Percentiles rank a stretch among this genome's conserved stretches.
Evolutionary conservation across 2,797 vertebrate species (phyloP).

Genomic region (Gallinago solitaria): DNA sequence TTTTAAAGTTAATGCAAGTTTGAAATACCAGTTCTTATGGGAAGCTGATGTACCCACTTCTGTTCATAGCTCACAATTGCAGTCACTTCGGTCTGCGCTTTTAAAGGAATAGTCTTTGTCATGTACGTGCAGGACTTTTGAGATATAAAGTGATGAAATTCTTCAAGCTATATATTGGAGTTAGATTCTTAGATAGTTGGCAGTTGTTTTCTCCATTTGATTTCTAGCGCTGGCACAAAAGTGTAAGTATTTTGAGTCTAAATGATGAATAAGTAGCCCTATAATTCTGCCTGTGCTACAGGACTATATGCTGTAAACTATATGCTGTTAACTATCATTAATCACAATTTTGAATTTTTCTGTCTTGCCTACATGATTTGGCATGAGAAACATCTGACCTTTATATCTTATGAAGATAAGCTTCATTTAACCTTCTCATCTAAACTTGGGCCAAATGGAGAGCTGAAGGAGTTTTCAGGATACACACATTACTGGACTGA

Average conservation of each 20-base stretch:
- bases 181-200: not conserved
- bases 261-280: not conserved
- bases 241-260: not conserved
- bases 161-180: not conserved
- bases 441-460: not conserved
- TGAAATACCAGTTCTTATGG: not conserved
- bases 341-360: not conserved
- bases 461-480: not conserved
- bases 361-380: not conserved
- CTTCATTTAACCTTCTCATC: not conserved
- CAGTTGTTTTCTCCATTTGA: not conserved
- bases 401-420: not conserved
- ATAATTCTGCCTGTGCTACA: not conserved
- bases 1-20: not conserved
- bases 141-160: not conserved
- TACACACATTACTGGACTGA: constrained; percentile 1
- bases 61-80: not conserved
- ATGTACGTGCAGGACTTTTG: not conserved
- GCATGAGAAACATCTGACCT: not conserved
- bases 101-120: not conserved
- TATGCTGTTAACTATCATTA: not conserved
- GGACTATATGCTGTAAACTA: not conserved
- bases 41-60: not conserved
- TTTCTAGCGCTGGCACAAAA: not conserved
- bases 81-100: not conserved